These are phyloP conservation scores for Anhinga rufa DNA, from an alignment of 2,113 vertebrate genomes.

Conservation along the genomic window DNA sequence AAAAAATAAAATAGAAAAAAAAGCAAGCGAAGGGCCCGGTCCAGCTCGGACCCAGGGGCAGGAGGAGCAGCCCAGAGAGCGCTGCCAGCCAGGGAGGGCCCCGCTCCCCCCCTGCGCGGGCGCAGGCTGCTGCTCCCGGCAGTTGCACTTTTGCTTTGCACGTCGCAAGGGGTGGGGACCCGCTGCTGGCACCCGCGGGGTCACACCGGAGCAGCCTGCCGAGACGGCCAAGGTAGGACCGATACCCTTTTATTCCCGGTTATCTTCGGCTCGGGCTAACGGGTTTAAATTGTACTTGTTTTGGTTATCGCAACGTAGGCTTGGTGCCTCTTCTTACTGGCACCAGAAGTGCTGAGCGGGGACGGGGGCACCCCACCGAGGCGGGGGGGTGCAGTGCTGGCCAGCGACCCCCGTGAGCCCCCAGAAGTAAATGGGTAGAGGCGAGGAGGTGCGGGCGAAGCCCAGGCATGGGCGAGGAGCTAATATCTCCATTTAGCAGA, in stretches of 20 bases:
- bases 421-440: fast-evolving
- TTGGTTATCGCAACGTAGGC: fast-evolving
- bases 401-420: fast-evolving
- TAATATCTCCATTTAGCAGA: fast-evolving
- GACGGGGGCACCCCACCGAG: background rate
- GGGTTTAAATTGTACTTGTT: fast-evolving
- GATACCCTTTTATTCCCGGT: fast-evolving
- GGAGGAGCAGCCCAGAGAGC: background rate
- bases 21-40: background rate
- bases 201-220: background rate
- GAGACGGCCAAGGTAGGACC: background rate
- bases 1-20: background rate
- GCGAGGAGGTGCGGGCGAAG: background rate
- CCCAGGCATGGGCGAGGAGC: background rate
- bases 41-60: fast-evolving
- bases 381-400: background rate
- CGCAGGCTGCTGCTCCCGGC: background rate
- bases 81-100: background rate
- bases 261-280: fast-evolving
- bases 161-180: background rate
- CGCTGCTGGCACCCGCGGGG: background rate
- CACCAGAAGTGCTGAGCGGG: fast-evolving
- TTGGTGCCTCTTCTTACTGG: fast-evolving
- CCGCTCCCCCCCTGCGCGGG: background rate
- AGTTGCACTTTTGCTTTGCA: conserved; percentile 16